Evolutionary conservation across 64 coral and sea anemone genomes (phyloP).

Genomic region (Stichodactyla helianthus): DNA sequence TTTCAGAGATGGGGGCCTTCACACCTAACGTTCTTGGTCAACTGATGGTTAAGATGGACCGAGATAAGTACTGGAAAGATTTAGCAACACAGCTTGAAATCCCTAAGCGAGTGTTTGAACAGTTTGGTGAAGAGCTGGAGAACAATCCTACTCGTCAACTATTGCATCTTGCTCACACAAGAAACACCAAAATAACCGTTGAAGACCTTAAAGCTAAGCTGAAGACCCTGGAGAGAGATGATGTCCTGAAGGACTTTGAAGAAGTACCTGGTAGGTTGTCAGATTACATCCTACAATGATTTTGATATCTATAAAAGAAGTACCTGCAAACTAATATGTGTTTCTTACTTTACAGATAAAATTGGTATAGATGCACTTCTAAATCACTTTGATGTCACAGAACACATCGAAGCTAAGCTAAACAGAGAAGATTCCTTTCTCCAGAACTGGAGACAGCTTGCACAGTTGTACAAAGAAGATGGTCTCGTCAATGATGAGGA

Average conservation of each 20-base stretch:
- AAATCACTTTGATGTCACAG: slow-evolving; percentile 25
- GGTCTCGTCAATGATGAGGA: slow-evolving; percentile 1
- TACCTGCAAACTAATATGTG: not conserved
- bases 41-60: slow-evolving; percentile 18
- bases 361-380: slow-evolving; percentile 32
- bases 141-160: slow-evolving; percentile 30
- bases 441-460: slow-evolving; percentile 27
- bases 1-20: slow-evolving; percentile 7
- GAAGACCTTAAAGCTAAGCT: slow-evolving; percentile 29
- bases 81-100: slow-evolving; percentile 24
- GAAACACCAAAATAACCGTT: slow-evolving; percentile 15
- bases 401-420: slow-evolving; percentile 22
- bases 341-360: slow-evolving; percentile 1
- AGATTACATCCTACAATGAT: too few species aligned
- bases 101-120: slow-evolving; percentile 28
- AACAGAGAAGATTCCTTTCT: slow-evolving; percentile 31
- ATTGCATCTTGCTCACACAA: slow-evolving; percentile 22
- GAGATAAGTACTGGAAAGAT: not conserved
- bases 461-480: not conserved
- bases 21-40: slow-evolving; percentile 26
- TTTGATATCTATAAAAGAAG: not conserved
- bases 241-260: slow-evolving; percentile 13
- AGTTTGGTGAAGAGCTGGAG: slow-evolving; percentile 21
- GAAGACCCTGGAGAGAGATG: not conserved
- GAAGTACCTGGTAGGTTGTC: slow-evolving; percentile 16